A percentile compares a stretch with the other conserved stretches of the same genome.
phyloP scores from a whole-genome alignment of 1,140 invertebrate species.

The Hylaeus anthracinus region DNA sequence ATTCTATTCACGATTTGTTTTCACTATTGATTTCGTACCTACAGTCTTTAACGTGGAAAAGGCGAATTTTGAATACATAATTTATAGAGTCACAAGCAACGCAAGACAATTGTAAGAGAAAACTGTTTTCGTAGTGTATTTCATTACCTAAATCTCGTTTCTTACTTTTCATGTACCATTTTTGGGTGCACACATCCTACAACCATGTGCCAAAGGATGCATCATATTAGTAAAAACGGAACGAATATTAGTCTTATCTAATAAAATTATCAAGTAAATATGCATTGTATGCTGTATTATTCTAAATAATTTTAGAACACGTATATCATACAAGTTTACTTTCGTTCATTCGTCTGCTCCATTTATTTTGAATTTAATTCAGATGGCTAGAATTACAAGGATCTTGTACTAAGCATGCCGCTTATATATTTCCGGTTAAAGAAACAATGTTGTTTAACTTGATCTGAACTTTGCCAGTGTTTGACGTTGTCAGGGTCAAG shows the following conservation, averaged over 20 bases:
- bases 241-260: slow-evolving; percentile 39
- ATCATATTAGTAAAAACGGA: slow-evolving; percentile 38
- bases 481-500: slow-evolving; percentile 82
- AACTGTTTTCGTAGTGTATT: not conserved
- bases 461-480: slow-evolving; percentile 83
- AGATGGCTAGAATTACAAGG: slow-evolving; percentile 17
- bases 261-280: slow-evolving; percentile 30
- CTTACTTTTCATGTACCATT: slow-evolving; percentile 32
- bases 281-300: slow-evolving; percentile 10
- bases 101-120: not conserved
- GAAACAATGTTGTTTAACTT: slow-evolving; percentile 80
- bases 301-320: slow-evolving; percentile 13
- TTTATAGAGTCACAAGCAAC: not conserved
- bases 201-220: slow-evolving; percentile 44
- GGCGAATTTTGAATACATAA: slow-evolving; percentile 19
- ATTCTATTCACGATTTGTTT: slow-evolving; percentile 26
- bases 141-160: slow-evolving; percentile 20
- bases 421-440: slow-evolving; percentile 79
- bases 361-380: slow-evolving; percentile 17
- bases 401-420: slow-evolving; percentile 60
- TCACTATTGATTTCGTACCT: slow-evolving; percentile 38
- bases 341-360: not conserved
- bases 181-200: slow-evolving; percentile 24
- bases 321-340: not conserved
- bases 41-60: slow-evolving; percentile 11